Base-by-base conservation (phyloP, 2,113 vertebrate genomes). In the Aix galericulata region DNA sequence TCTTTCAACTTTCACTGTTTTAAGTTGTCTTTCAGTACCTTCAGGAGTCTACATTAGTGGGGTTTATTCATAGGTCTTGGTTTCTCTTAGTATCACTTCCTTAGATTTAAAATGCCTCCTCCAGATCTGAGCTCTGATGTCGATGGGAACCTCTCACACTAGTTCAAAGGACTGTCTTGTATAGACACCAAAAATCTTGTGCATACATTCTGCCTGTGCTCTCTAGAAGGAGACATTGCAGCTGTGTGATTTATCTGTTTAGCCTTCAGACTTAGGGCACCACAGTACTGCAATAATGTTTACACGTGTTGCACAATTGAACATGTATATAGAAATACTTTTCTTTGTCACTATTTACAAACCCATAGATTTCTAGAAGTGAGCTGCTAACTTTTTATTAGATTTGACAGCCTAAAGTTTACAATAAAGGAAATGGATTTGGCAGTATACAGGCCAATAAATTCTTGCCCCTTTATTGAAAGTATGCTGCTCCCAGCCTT, bases 191-290 rank as follows among this genome's bases (percentile, higher is more conserved):
- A 36, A 52, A 36, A 72, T 72, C 26, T 11, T 21, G 25, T 72
- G 25, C 26, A 8, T 13, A 15, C 0, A 0, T 27, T 27, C 20
- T 72, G 53, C n/a, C 27, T 53, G 17, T 36, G 15, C 55, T 63
- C 18, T 18, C 9, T 17, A 36, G 59, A 31, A 26, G 42, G 18
- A 42, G 26, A 5, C 14, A 1, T 0, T 26, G 8, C 26, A 69
- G 16, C 34, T 46, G 3, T 31, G 23, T 8, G 26, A 11, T 17
- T 11, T 8, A 5, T 46, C 21, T 64, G 27, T 44, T 55, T 36
- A 63, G 31, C 38, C 50, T 74, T 62, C 17, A 31, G 31, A 48
- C 13, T 22, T 34, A 3, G 20, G 53, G 36, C n/a, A 50, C 15
- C 23, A 52, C 46, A 36, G 25, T 9, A 20, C 29, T 1, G 0